Conservation (phyloP, 2,888 invertebrate species). For the Eupelmus urozonus region DNA sequence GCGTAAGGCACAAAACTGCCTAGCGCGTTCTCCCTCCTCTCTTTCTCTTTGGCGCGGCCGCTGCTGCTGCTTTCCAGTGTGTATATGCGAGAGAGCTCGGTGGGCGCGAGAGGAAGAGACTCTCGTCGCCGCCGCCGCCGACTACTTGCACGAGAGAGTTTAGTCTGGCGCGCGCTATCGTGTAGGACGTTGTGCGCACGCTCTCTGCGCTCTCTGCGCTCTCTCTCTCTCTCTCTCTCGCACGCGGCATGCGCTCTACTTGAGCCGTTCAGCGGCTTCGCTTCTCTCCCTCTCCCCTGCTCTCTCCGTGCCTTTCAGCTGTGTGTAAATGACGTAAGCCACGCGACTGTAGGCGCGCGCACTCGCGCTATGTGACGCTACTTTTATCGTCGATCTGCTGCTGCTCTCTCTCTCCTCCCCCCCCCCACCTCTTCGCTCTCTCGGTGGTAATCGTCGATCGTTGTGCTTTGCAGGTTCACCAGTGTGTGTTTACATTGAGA, state of each 20-base stretch:
- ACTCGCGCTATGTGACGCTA: too few relatives aligned
- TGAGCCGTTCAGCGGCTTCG: background rate
- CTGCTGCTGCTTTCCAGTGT: too few relatives aligned
- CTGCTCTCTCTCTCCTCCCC: too few relatives aligned
- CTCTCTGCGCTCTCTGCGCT: conserved; percentile 10
- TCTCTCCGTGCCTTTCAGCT: too few relatives aligned
- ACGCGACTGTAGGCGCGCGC: too few relatives aligned
- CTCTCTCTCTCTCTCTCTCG: background rate
- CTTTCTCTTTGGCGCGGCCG: conserved; percentile 3
- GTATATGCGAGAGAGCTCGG: background rate
- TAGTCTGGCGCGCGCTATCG: conserved; percentile 50
- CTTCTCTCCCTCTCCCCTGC: background rate
- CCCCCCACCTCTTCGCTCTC: too few relatives aligned
- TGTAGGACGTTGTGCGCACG: conserved; percentile 33
- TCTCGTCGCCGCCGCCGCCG: background rate
- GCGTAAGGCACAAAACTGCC: too few relatives aligned
- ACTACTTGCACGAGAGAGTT: conserved; percentile 16
- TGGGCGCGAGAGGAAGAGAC: conserved; percentile 24
- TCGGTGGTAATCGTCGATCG: too few relatives aligned
- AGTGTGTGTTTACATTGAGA: too few relatives aligned
- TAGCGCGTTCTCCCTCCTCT: background rate
- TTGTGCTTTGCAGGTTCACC: too few relatives aligned
- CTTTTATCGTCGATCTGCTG: too few relatives aligned
- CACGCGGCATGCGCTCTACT: conserved; percentile 18
- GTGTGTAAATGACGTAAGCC: too few relatives aligned